These are phyloP conservation scores for Falco rusticolus DNA, from an alignment of 2,797 vertebrate species.

Conservation along the genomic window DNA sequence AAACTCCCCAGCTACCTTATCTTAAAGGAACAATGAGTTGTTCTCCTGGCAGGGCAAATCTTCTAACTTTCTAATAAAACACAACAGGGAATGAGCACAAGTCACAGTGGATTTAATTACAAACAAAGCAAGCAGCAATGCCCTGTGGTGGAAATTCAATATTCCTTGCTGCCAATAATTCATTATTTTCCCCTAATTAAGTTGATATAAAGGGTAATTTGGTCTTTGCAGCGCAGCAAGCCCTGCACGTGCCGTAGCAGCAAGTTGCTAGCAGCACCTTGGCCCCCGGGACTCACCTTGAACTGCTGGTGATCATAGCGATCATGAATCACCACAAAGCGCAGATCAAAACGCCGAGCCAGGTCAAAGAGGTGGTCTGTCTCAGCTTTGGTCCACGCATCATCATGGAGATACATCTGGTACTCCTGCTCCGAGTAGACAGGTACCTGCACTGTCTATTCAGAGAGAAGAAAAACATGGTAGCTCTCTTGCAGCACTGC, in stretches of 20 bases:
- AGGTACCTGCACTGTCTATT: slow-evolving; percentile 94
- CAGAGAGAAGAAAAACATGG: not conserved
- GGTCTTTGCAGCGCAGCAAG: not conserved
- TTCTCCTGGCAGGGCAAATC: not conserved
- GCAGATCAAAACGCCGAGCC: slow-evolving; percentile 96
- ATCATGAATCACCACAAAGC: slow-evolving; percentile 95
- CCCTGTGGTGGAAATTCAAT: slow-evolving; percentile 52
- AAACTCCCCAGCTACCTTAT: not conserved
- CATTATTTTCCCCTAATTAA: slow-evolving; percentile 59
- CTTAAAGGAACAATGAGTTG: not conserved
- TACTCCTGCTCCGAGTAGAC: slow-evolving; percentile 98
- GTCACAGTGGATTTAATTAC: slow-evolving; percentile 50
- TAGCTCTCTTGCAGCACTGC: not conserved
- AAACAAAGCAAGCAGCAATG: slow-evolving; percentile 41
- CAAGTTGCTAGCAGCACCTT: not conserved
- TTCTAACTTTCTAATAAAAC: slow-evolving; percentile 48
- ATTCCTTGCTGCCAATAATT: slow-evolving; percentile 51
- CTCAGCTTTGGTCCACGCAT: slow-evolving; percentile 98
- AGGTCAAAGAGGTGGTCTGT: slow-evolving; percentile 98
- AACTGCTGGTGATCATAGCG: slow-evolving; percentile 98
- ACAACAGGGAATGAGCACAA: slow-evolving; percentile 25
- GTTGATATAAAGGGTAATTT: slow-evolving; percentile 47
- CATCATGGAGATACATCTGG: slow-evolving; percentile 96
- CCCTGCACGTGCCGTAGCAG: not conserved
- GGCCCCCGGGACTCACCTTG: slow-evolving; percentile 82